phyloP scores from a whole-genome alignment of 1,140 invertebrate species.

The Ceratosolen solmsi region DNA sequence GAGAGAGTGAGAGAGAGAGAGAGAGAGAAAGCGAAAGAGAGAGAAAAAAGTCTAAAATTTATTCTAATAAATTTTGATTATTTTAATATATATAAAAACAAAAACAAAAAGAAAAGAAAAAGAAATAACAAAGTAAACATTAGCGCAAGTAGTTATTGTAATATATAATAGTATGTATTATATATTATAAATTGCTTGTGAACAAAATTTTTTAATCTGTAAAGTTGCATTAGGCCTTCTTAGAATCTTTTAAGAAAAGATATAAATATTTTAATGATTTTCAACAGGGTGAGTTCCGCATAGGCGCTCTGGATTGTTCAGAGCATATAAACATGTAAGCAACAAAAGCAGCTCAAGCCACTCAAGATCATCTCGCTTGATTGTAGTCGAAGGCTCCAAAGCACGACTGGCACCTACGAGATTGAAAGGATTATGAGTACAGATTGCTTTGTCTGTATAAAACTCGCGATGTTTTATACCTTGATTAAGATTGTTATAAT shows the following conservation, averaged over 20 bases:
- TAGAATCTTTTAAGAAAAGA: constrained; percentile 15
- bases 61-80: constrained; percentile 40
- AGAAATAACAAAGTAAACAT: not conserved
- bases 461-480: constrained; percentile 34
- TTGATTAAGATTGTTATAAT: constrained; percentile 41
- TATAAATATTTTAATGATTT: constrained; percentile 54
- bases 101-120: too few species aligned
- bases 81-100: constrained; percentile 3
- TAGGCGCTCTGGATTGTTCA: constrained; percentile 52
- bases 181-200: constrained; percentile 44
- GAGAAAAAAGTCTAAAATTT: constrained; percentile 32
- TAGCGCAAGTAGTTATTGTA: constrained; percentile 39
- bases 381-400: constrained; percentile 50
- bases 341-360: constrained; percentile 50
- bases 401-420: constrained; percentile 43
- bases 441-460: constrained; percentile 47
- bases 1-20: too few species aligned
- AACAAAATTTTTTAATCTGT: constrained; percentile 35
- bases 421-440: constrained; percentile 50
- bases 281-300: constrained; percentile 54
- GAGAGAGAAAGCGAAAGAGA: too few species aligned
- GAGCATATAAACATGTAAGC: constrained; percentile 52
- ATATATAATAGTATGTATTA: constrained; percentile 42
- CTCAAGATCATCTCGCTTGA: constrained; percentile 52
- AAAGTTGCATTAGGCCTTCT: constrained; percentile 48